These are phyloP conservation scores for Chrysaora quinquecirrha DNA, from an alignment of 30 jellyfish, hydroid and myxozoan genomes.

Conservation along the genomic window DNA sequence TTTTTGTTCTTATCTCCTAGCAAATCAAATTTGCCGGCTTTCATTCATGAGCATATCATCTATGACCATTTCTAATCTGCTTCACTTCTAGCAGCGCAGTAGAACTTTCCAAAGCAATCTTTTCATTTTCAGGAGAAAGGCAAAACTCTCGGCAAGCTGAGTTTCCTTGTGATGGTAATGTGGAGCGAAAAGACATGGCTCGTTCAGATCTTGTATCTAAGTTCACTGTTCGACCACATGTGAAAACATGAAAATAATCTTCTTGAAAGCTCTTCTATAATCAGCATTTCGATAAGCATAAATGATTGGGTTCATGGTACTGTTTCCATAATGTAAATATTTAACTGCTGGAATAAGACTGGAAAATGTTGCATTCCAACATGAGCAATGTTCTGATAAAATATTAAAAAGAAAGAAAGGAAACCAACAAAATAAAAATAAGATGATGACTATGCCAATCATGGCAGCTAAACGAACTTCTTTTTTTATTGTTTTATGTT, in stretches of 20 bases:
- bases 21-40: too few species aligned
- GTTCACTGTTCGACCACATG: constrained; percentile 40
- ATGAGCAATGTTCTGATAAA: constrained; percentile 57
- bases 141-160: constrained; percentile 38
- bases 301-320: constrained; percentile 81
- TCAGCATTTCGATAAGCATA: constrained; percentile 88
- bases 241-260: constrained; percentile 34
- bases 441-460: constrained; percentile 78
- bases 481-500: constrained; percentile 47
- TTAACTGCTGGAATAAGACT: constrained; percentile 72
- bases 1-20: too few species aligned
- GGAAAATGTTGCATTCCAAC: constrained; percentile 31
- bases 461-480: constrained; percentile 81
- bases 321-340: constrained; percentile 70
- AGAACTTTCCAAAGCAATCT: too few species aligned
- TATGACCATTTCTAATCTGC: too few species aligned
- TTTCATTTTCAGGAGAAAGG: neutral
- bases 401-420: constrained; percentile 80
- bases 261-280: constrained; percentile 70
- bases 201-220: constrained; percentile 39
- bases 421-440: constrained; percentile 79
- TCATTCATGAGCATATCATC: too few species aligned
- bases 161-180: constrained; percentile 54
- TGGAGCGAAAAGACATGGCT: constrained; percentile 50
- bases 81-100: too few species aligned